phyloP scores from a whole-genome alignment of 2,113 vertebrate genomes.

The Dasyprocta punctata region DNA sequence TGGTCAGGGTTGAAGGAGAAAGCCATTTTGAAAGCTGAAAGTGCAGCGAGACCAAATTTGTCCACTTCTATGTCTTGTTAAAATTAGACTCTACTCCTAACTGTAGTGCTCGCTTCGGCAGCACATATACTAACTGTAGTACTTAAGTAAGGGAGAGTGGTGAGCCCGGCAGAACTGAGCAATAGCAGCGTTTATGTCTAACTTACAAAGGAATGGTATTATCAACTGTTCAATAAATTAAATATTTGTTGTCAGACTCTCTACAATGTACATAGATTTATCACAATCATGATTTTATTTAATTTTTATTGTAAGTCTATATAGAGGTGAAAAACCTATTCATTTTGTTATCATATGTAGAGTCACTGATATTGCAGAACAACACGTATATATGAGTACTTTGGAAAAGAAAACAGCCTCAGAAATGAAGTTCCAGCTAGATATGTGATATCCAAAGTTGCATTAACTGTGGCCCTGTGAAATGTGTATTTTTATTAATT shows the following conservation, averaged over 20 bases:
- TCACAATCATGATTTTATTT: neutral
- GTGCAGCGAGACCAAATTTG: neutral
- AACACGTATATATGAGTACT: neutral
- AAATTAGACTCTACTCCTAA: neutral
- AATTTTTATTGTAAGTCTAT: neutral
- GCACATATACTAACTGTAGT: neutral
- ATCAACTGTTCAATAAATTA: neutral
- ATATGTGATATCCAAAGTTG: neutral
- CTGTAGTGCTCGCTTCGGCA: neutral
- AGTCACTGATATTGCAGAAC: neutral
- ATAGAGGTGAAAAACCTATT: neutral
- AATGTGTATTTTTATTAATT: conserved; percentile 38
- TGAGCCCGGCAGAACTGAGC: neutral
- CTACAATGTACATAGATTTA: neutral
- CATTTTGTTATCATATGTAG: neutral
- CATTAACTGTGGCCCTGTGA: neutral
- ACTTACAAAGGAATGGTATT: neutral
- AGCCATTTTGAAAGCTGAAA: neutral
- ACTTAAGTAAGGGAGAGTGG: neutral
- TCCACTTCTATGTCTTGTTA: neutral
- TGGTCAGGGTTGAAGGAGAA: neutral
- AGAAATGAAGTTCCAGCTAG: neutral
- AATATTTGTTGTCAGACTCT: neutral
- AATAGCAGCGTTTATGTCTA: neutral
- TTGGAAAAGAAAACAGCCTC: conserved; percentile 3